Percentiles rank a stretch among this genome's conserved stretches.
phyloP scores from a whole-genome alignment of 1,140 invertebrate genomes.

The Pseudomyrmex pallidus region DNA sequence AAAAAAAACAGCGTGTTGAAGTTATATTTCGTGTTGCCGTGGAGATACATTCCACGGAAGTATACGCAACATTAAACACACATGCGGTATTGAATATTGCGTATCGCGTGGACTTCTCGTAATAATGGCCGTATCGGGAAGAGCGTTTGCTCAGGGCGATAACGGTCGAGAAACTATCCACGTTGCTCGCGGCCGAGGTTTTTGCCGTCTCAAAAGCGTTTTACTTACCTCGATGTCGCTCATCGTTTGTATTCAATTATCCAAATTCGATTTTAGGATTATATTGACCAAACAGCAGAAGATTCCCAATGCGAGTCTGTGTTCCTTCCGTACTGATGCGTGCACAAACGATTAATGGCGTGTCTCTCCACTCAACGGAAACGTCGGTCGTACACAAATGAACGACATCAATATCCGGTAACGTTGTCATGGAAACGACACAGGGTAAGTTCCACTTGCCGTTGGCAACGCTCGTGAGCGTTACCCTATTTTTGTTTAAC shows the following conservation, averaged over 20 bases:
- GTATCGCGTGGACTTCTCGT: slow-evolving; percentile 63
- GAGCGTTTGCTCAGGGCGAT: slow-evolving; percentile 5
- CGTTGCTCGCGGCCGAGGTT: slow-evolving; percentile 3
- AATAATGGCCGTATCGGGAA: slow-evolving; percentile 68
- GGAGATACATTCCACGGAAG: background rate
- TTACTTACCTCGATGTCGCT: slow-evolving; percentile 76
- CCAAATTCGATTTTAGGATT: background rate
- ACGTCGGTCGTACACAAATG: background rate
- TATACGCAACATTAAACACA: background rate
- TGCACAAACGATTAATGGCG: no score
- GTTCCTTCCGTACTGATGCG: background rate
- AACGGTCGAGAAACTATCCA: no score
- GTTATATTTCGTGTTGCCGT: background rate
- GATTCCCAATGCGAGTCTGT: background rate
- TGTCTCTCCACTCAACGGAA: background rate
- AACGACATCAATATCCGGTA: slow-evolving; percentile 28
- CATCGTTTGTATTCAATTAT: slow-evolving; percentile 52
- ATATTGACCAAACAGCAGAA: background rate
- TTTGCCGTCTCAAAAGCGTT: background rate
- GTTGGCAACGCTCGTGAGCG: no score
- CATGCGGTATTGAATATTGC: background rate
- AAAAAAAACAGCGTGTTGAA: no score
- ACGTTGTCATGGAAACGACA: slow-evolving; percentile 2
- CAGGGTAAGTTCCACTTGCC: background rate
- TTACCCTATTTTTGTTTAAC: no score